These are phyloP conservation scores for Anser brachyrhynchus DNA, from an alignment of 2,113 vertebrate species.

Conservation along the genomic window DNA sequence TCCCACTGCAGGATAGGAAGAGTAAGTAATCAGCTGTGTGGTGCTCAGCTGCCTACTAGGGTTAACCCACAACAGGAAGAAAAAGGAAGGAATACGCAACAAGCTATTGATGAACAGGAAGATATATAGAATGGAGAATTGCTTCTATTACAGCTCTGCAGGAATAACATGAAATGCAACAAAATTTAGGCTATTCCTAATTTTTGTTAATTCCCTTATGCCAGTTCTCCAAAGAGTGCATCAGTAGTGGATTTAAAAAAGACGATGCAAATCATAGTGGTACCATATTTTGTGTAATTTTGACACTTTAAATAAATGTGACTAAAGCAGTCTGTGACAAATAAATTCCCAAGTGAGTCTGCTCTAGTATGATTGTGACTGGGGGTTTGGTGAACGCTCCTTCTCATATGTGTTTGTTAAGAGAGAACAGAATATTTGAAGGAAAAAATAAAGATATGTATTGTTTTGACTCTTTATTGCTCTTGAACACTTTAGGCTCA, in stretches of 20 bases:
- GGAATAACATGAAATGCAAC: background rate
- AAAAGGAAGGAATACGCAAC: background rate
- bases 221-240: background rate
- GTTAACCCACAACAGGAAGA: background rate
- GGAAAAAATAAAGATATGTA: background rate
- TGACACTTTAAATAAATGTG: conserved; percentile 13
- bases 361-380: background rate
- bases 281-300: background rate
- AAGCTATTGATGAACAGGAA: background rate
- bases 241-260: background rate
- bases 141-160: background rate
- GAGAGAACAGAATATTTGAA: background rate
- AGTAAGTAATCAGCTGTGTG: background rate
- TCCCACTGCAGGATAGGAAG: background rate
- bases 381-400: background rate
- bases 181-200: background rate
- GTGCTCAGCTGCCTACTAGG: background rate
- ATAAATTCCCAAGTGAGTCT: background rate
- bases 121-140: background rate
- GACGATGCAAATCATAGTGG: background rate
- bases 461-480: background rate
- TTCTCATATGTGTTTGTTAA: background rate
- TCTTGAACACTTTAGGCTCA: background rate
- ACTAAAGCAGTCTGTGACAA: background rate
- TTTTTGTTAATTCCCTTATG: background rate